Base-by-base conservation (phyloP, 2,888 invertebrate genomes). In the Orthosia cruda region DNA sequence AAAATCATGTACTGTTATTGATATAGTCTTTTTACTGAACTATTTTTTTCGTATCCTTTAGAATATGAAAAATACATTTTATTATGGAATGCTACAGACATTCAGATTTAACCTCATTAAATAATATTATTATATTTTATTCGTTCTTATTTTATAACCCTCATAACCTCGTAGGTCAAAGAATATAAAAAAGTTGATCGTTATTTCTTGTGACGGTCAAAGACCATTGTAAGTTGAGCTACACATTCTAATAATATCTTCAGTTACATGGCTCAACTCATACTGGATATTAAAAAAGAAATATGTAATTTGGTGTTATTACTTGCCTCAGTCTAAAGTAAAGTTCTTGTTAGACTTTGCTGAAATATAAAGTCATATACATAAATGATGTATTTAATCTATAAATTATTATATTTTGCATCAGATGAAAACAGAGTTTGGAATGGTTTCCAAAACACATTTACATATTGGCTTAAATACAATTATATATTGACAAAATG, bases 161-260 rank as follows among this genome's bases (percentile, higher is more conserved):
- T 49, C 49, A 9, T 18, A 40, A 13, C 32, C 16, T 49, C 9
- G 40, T 40, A 40, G 40, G 40, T 40, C 2, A 18, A 47, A 32
- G 1, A 12, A 15, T 18, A 58, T 16, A 3, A 50, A 26, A 47
- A 57, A 15, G 11, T 64, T 52, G 49, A 45, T 54, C 1, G 13
- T 15, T 15, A 54, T 1, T 49, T 71, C 20, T 62, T 23, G 7
- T 62, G 23, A 52, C 54, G 9, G n/a, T 58, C 2, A 20, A 0
- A 0, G 32, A 2, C 70, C 64, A 74, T 52, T 74, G 1, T 68
- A 74, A 79, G 32, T 65, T 50, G 74, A 83, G 13, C 74, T 20
- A 2, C 1, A 40, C 3, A 18, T 47, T 58, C 23, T 18, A 58
- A 4, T 0, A 15, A 71, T 40, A 16, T 49, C 1, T 61, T 54